These are phyloP conservation scores for Nanorana parkeri DNA, from an alignment of 2,113 vertebrate genomes.

Conservation along the genomic window DNA sequence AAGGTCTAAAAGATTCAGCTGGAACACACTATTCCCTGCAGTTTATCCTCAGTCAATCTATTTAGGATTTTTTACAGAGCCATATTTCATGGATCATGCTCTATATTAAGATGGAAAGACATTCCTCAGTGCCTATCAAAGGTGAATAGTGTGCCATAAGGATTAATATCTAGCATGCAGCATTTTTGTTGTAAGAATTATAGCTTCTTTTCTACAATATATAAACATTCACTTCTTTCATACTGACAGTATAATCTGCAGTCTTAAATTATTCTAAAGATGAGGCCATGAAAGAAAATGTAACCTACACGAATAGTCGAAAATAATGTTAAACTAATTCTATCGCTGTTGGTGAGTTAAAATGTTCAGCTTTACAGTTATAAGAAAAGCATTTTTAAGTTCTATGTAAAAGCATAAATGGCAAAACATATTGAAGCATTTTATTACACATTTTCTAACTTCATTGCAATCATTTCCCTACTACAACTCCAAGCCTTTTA, in stretches of 20 bases:
- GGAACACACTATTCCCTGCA: neutral
- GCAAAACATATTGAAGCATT: no score
- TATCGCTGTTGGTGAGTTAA: neutral
- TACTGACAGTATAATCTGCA: constrained; percentile 49
- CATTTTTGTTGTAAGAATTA: constrained; percentile 47
- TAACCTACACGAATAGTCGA: neutral
- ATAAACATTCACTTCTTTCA: constrained; percentile 48
- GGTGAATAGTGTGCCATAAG: constrained; percentile 45
- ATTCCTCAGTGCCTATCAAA: constrained; percentile 36
- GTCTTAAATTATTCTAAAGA: constrained; percentile 43
- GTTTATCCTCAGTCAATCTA: constrained; percentile 45
- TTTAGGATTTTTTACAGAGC: constrained; percentile 22
- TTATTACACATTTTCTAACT: no score
- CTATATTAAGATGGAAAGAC: constrained; percentile 48
- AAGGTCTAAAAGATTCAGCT: neutral
- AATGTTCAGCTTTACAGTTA: no score
- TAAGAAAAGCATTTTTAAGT: no score
- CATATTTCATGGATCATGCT: constrained; percentile 27
- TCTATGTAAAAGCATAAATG: no score
- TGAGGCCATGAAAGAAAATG: constrained; percentile 25
- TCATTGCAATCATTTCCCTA: no score
- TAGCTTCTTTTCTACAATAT: constrained; percentile 31
- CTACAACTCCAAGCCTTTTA: no score
- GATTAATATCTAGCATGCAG: constrained; percentile 40
- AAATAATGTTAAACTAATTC: constrained; percentile 13